phyloP scores from a whole-genome alignment of 30 jellyfish, hydroid and myxozoan genomes.

The Sanderia malayensis region DNA sequence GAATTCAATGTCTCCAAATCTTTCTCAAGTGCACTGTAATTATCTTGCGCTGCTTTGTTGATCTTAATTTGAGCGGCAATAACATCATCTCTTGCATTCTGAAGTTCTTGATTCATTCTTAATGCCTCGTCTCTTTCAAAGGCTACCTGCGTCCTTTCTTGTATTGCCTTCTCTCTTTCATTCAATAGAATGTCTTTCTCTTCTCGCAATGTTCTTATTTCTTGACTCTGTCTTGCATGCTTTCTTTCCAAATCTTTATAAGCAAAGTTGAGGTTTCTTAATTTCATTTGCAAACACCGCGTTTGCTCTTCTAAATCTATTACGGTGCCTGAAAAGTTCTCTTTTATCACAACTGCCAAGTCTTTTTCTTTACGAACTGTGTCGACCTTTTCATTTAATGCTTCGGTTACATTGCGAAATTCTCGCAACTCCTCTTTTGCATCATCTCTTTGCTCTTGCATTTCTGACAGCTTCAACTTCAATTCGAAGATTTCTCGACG shows the following conservation, averaged over 20 bases:
- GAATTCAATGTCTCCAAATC: conserved; percentile 56
- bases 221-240: conserved; percentile 55
- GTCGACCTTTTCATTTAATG: conserved; percentile 69
- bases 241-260: conserved; percentile 50
- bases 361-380: conserved; percentile 67
- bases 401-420: conserved; percentile 79
- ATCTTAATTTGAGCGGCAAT: conserved; percentile 66
- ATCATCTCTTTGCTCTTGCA: conserved; percentile 70
- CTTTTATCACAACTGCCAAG: conserved; percentile 41
- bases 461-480: conserved; percentile 64
- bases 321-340: conserved; percentile 45
- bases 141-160: conserved; percentile 52
- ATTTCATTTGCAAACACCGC: conserved; percentile 26
- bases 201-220: conserved; percentile 46
- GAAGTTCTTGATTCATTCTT: conserved; percentile 64
- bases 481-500: conserved; percentile 65
- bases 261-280: conserved; percentile 48
- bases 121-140: conserved; percentile 75
- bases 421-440: conserved; percentile 66
- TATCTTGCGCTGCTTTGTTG: conserved; percentile 53
- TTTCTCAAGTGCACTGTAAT: conserved; percentile 26
- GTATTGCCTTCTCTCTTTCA: conserved; percentile 72
- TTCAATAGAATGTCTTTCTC: conserved; percentile 48
- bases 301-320: conserved; percentile 39
- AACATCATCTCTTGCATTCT: conserved; percentile 63